These are phyloP conservation scores for Rhamnusium bicolor DNA, from an alignment of 2,888 invertebrate genomes.

Conservation along the genomic window DNA sequence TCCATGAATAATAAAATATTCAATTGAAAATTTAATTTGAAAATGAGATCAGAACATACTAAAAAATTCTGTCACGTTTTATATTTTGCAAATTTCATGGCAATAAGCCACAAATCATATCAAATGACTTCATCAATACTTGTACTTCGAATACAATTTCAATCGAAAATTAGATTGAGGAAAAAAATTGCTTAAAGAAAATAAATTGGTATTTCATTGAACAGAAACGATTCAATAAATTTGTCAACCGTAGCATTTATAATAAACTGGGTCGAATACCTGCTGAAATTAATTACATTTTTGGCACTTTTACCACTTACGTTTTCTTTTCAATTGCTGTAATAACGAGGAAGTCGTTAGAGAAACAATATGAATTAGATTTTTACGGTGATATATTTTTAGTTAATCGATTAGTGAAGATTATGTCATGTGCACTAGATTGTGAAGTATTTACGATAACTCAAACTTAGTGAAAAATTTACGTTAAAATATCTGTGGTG, in stretches of 20 bases:
- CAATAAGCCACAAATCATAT: neutral
- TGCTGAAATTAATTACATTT: neutral
- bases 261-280: neutral
- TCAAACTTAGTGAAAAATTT: neutral
- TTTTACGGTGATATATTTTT: neutral
- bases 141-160: neutral
- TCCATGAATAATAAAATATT: conserved; percentile 7
- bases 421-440: neutral
- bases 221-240: neutral
- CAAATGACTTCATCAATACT: neutral
- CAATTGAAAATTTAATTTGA: conserved; percentile 7
- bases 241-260: neutral
- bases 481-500: neutral
- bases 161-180: neutral
- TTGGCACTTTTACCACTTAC: neutral
- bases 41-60: neutral
- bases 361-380: neutral
- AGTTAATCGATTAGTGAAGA: neutral
- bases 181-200: neutral
- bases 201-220: neutral
- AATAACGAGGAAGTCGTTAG: neutral
- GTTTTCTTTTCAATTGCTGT: neutral
- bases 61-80: neutral
- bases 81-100: neutral
- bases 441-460: neutral